These are phyloP conservation scores for Marmota monax DNA, from an alignment of 2,113 vertebrate genomes.

Conservation along the genomic window DNA sequence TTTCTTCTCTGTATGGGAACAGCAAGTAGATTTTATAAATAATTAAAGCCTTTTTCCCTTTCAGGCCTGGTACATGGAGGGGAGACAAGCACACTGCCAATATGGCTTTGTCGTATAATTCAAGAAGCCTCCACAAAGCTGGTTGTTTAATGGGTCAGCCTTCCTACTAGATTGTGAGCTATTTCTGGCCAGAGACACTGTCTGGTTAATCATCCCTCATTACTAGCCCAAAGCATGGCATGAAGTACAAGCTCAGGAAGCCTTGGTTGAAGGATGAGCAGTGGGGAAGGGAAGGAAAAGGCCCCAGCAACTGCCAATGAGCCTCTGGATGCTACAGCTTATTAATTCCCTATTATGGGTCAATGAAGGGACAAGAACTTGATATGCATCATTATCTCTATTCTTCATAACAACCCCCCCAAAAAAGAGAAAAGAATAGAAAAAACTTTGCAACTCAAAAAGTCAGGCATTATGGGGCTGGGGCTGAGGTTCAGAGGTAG, in stretches of 20 bases:
- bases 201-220: constrained; percentile 12
- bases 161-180: neutral
- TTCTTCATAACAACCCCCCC: neutral
- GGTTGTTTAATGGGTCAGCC: neutral
- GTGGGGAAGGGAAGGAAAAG: neutral
- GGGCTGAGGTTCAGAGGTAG: too few species aligned
- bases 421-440: neutral
- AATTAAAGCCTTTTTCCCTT: neutral
- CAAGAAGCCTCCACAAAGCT: neutral
- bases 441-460: neutral
- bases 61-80: neutral
- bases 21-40: neutral
- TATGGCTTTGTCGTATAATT: neutral
- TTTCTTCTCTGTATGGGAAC: neutral
- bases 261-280: neutral
- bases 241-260: neutral
- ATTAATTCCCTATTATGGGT: neutral
- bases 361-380: neutral
- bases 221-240: constrained; percentile 17
- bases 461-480: neutral
- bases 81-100: neutral
- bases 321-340: neutral
- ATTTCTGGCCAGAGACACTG: neutral
- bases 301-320: neutral
- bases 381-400: neutral